Evolutionary conservation across 1,140 invertebrate species (phyloP).

Genomic region (Ceratosolen solmsi): DNA sequence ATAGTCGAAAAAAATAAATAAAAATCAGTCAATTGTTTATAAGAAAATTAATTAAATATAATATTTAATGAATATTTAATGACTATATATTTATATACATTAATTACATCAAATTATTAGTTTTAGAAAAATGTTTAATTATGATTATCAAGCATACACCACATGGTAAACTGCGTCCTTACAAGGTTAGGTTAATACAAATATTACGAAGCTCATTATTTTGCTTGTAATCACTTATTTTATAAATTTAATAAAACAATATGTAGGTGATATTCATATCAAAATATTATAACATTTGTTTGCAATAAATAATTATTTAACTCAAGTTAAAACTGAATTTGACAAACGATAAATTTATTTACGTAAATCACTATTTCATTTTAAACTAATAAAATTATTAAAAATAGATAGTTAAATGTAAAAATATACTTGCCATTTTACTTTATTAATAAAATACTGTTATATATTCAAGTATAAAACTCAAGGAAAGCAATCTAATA

Average conservation of each 20-base stretch:
- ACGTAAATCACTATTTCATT: neutral
- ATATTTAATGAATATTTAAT: too few species aligned
- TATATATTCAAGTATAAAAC: neutral
- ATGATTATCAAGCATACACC: neutral
- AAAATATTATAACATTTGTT: neutral
- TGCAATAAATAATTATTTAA: neutral
- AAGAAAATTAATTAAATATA: too few species aligned
- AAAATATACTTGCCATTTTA: constrained; percentile 29
- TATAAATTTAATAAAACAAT: neutral
- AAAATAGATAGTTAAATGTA: neutral
- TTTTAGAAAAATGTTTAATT: too few species aligned
- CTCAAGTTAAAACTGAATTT: neutral
- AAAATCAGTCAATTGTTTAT: too few species aligned
- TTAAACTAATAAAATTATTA: neutral
- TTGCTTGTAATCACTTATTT: neutral
- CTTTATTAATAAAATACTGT: neutral
- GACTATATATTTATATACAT: too few species aligned
- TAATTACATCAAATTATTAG: too few species aligned
- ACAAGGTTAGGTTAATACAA: constrained; percentile 62
- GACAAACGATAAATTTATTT: neutral
- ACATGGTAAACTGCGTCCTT: constrained; percentile 55
- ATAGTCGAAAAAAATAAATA: too few species aligned
- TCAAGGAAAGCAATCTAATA: neutral
- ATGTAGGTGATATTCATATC: neutral
- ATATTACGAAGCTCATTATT: neutral